phyloP scores from a whole-genome alignment of 2,113 vertebrate species.

The Lota lota region DNA sequence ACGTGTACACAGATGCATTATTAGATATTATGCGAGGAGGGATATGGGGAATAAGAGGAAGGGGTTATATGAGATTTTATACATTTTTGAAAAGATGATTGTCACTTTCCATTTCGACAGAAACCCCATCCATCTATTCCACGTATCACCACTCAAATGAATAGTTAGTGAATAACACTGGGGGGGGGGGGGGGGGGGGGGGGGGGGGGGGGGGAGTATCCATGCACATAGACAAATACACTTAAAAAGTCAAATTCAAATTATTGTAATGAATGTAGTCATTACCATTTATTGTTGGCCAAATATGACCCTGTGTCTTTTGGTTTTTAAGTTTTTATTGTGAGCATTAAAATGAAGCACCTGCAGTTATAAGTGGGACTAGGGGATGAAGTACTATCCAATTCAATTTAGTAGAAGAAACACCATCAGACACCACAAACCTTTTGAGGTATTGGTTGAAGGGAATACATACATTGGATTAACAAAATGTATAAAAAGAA shows the following conservation, averaged over 20 bases:
- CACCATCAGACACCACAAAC: too few species aligned
- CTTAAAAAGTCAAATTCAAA: background rate
- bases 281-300: too few species aligned
- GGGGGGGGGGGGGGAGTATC: constrained; percentile 5
- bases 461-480: too few species aligned
- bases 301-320: too few species aligned
- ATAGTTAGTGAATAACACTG: constrained; percentile 54
- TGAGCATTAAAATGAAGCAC: too few species aligned
- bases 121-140: constrained; percentile 52
- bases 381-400: too few species aligned
- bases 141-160: constrained; percentile 55
- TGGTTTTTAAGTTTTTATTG: too few species aligned
- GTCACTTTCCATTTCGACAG: constrained; percentile 21
- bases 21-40: constrained; percentile 62
- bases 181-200: background rate
- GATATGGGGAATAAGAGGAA: constrained; percentile 55
- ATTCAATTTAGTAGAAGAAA: too few species aligned
- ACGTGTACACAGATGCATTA: constrained; percentile 57
- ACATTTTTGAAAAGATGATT: constrained; percentile 28
- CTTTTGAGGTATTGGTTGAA: too few species aligned
- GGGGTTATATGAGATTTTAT: constrained; percentile 38
- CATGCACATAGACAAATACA: background rate
- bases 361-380: too few species aligned
- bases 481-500: too few species aligned
- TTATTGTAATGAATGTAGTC: too few species aligned